A percentile compares a stretch with the other conserved stretches of the same genome.
Evolutionary conservation across 2,888 invertebrate genomes (phyloP).

Genomic region (Drosophila maculinotata): DNA sequence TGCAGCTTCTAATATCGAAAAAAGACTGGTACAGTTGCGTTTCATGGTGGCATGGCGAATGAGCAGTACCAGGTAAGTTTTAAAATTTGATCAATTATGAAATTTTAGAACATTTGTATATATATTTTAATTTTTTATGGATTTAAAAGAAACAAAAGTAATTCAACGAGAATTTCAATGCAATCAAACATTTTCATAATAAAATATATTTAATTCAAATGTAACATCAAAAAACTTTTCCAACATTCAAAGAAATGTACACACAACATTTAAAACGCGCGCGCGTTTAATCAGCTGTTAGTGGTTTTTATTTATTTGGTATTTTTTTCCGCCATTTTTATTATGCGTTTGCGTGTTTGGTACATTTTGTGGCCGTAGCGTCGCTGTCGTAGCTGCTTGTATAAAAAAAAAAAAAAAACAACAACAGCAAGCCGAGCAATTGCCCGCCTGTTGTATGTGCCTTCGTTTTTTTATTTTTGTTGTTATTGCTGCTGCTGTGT

Average conservation of each 20-base stretch:
- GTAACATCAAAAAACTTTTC: background rate
- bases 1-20: conserved; percentile 4
- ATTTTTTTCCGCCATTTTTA: conserved; percentile 33
- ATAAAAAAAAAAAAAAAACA: conserved; percentile 26
- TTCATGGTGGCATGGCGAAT: background rate
- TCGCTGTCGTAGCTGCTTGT: conserved; percentile 16
- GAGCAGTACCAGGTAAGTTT: conserved; percentile 37
- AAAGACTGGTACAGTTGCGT: conserved; percentile 3
- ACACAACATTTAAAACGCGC: conserved; percentile 1
- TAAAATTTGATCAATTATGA: background rate
- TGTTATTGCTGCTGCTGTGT: conserved; percentile 33
- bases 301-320: conserved; percentile 12
- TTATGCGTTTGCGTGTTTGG: conserved; percentile 43
- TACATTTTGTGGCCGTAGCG: conserved; percentile 31
- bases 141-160: background rate
- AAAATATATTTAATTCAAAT: background rate
- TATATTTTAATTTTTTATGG: too few species aligned
- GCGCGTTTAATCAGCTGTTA: conserved; percentile 33
- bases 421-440: conserved; percentile 36
- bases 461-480: conserved; percentile 35
- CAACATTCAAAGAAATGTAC: background rate
- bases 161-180: background rate
- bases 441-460: conserved; percentile 50
- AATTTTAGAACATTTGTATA: background rate
- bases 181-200: too few species aligned